Evolutionary conservation across 2,113 vertebrate species (phyloP), one percentile per base, ranked within the genome.

Genomic region (Talpa occidentalis): DNA sequence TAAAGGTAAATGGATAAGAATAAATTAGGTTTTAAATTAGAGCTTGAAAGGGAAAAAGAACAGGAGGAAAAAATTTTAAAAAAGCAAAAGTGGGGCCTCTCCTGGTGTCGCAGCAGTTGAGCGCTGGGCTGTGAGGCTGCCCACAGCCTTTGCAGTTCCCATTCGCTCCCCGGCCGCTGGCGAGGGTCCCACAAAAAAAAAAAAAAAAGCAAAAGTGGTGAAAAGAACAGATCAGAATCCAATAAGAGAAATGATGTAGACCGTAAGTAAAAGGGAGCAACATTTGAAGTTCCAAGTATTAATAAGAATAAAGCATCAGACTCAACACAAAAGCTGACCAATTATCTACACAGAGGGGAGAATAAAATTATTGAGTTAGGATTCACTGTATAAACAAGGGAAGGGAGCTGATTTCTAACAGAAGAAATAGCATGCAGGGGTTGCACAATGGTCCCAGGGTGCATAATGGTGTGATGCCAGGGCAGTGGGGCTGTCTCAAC

Each of bases 11-110:
- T 49, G 4, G 4, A 30, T 32, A 69, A 14, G 22, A 40, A 94
- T 72, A 77, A 30, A 77, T 40, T 35, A n/a, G 70, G 85, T 74
- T 77, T 70, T 54, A 86, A 94, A 93, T 47, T 72, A 80, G 47
- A 93, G 22, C 6, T 32, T 40, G 2, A 83, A 83, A 89, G 42
- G n/a, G 6, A 81, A 90, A 93, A 22, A 49, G 47, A 88, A 92
- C 14, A 92, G 84, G 21, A 69, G 56, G 62, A 66, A 24, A 5
- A 62, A 64, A 69, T 19, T 49, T 73, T 30, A 35, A 49, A 14
- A 81, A 81, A 90, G 67, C 40, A 67, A 79, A 84, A 62, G 44
- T 24, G 37, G 10, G n/a, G n/a, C n/a, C n/a, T n/a, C n/a, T n/a
- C n/a, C n/a, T n/a, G n/a, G n/a, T n/a, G n/a, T n/a, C n/a, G n/a